phyloP scores from a whole-genome alignment of 2,797 vertebrate genomes.

The Myotis myotis region DNA sequence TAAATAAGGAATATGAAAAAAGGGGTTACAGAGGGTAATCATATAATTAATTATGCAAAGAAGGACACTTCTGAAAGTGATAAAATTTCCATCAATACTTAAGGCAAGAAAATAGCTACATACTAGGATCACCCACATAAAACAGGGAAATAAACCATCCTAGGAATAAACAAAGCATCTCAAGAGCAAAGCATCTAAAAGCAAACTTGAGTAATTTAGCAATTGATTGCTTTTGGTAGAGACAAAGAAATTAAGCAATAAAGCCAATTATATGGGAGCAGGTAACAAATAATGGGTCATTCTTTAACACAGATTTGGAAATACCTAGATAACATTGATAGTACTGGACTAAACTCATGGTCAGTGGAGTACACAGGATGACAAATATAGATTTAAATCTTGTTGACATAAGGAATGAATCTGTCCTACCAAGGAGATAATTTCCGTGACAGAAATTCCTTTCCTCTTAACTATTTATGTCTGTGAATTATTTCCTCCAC shows the following conservation, averaged over 20 bases:
- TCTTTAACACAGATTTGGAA: background rate
- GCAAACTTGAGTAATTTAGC: background rate
- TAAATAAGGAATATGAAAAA: background rate
- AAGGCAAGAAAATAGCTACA: background rate
- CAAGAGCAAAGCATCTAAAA: background rate
- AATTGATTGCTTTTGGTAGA: background rate
- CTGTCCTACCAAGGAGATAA: background rate
- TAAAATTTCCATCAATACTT: background rate
- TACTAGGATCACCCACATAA: background rate
- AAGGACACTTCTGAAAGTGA: background rate
- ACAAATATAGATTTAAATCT: conserved; percentile 31
- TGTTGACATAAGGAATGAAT: conserved; percentile 20
- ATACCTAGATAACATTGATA: background rate
- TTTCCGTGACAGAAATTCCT: conserved; percentile 12
- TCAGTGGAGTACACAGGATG: background rate
- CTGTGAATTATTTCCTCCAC: conserved; percentile 40
- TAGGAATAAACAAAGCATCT: background rate
- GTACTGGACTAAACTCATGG: background rate
- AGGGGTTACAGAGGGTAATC: background rate
- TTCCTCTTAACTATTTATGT: conserved; percentile 31
- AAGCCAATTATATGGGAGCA: background rate
- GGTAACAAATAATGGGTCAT: background rate
- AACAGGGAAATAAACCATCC: background rate
- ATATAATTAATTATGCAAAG: conserved; percentile 7
- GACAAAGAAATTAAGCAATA: background rate